phyloP scores from a whole-genome alignment of 2,888 invertebrate species.

The Hololepta plana region DNA sequence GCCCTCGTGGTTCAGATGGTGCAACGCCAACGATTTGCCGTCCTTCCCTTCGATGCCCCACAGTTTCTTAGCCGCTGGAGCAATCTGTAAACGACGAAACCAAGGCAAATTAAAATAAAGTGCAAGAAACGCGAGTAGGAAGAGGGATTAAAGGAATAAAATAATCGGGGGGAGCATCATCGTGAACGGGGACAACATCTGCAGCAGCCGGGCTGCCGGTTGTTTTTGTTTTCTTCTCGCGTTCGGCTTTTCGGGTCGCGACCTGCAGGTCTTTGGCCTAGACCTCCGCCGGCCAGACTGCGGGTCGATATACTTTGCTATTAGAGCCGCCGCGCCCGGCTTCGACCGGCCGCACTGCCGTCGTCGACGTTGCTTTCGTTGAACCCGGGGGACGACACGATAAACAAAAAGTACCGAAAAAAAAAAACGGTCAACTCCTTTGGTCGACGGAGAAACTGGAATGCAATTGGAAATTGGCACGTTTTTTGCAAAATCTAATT shows the following conservation, averaged over 20 bases:
- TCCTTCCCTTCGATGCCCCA: slow-evolving; percentile 76
- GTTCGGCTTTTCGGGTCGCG: no score
- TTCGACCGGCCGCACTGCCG: no score
- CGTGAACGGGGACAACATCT: slow-evolving; percentile 2
- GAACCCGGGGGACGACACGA: no score
- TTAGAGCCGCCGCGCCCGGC: slow-evolving; percentile 13
- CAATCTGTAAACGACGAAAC: slow-evolving; percentile 48
- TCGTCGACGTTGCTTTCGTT: no score
- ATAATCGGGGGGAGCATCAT: slow-evolving; percentile 1
- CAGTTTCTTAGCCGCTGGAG: slow-evolving; percentile 84
- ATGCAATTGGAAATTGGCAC: no score
- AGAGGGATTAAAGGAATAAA: background rate
- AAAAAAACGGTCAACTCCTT: no score
- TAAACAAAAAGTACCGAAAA: no score
- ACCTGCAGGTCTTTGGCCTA: slow-evolving; percentile 34
- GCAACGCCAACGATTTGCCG: slow-evolving; percentile 51
- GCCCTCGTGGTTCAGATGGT: slow-evolving; percentile 45
- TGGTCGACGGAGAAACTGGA: no score
- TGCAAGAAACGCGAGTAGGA: background rate
- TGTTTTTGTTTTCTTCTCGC: no score
- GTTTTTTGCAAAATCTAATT: no score
- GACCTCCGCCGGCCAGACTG: slow-evolving; percentile 19
- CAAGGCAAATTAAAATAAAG: slow-evolving; percentile 8
- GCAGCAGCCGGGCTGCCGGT: no score
- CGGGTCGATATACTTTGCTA: slow-evolving; percentile 12